Evolutionary conservation across 2,888 invertebrate species (phyloP).

Genomic region (Drosophila tripunctata): DNA sequence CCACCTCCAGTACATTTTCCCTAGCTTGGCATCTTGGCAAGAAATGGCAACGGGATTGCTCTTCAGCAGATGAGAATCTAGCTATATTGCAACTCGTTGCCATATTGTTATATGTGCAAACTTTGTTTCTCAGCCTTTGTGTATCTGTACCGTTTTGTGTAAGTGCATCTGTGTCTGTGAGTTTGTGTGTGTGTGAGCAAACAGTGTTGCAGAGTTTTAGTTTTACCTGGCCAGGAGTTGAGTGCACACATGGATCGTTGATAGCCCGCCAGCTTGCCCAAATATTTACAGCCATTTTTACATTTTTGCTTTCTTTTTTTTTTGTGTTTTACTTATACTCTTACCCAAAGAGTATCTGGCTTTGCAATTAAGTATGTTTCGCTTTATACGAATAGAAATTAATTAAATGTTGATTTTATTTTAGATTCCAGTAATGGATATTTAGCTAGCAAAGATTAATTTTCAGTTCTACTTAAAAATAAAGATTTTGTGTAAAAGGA

Average conservation of each 20-base stretch:
- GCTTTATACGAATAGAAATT: too few relatives aligned
- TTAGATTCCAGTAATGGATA: too few relatives aligned
- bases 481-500: too few relatives aligned
- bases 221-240: constrained; percentile 43
- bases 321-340: background rate
- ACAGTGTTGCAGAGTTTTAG: constrained; percentile 30
- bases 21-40: constrained; percentile 4
- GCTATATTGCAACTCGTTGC: constrained; percentile 35
- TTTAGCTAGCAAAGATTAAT: too few relatives aligned
- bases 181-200: constrained; percentile 20
- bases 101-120: constrained; percentile 41
- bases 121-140: constrained; percentile 8
- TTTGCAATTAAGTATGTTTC: too few relatives aligned
- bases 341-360: background rate
- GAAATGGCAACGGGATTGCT: constrained; percentile 16
- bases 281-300: constrained; percentile 57
- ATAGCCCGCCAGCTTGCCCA: constrained; percentile 44
- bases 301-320: constrained; percentile 2
- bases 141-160: background rate
- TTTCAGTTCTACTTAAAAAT: too few relatives aligned
- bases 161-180: background rate
- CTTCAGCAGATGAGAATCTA: constrained; percentile 23
- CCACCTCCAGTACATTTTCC: background rate
- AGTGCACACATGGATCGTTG: constrained; percentile 41
- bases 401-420: too few relatives aligned